phyloP scores from a whole-genome alignment of 2,888 invertebrate genomes.

The Parnassius mnemosyne region DNA sequence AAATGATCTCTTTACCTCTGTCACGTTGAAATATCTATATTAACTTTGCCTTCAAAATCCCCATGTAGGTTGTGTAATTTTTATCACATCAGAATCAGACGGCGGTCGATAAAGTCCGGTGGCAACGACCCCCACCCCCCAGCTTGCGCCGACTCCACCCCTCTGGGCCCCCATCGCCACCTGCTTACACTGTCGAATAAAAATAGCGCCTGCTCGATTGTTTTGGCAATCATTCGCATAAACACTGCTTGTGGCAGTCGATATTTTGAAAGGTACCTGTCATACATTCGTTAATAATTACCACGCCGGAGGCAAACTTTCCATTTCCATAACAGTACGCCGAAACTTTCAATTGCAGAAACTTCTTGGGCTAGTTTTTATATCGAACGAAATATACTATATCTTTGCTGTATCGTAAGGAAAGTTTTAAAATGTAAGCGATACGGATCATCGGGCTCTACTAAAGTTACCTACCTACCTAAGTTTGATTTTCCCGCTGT shows the following conservation, averaged over 20 bases:
- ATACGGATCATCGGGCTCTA: too few relatives aligned
- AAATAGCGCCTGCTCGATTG: conserved; percentile 2
- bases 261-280: background rate
- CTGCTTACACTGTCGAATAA: background rate
- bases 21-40: too few relatives aligned
- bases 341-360: background rate
- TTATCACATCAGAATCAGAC: background rate
- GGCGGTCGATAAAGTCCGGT: background rate
- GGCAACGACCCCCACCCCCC: background rate
- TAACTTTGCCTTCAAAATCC: too few relatives aligned
- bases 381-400: too few relatives aligned
- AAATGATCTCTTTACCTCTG: too few relatives aligned
- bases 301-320: background rate
- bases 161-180: background rate
- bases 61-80: background rate
- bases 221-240: background rate
- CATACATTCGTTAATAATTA: too few relatives aligned
- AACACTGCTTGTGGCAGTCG: background rate
- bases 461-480: too few relatives aligned
- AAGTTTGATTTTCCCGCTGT: too few relatives aligned
- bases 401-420: too few relatives aligned
- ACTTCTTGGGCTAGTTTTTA: too few relatives aligned
- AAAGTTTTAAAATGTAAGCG: too few relatives aligned
- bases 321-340: background rate
- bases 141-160: background rate